Evolutionary conservation across 2,888 invertebrate species (phyloP), one percentile per base, ranked within the genome.

Genomic region (Drosophila rubida): DNA sequence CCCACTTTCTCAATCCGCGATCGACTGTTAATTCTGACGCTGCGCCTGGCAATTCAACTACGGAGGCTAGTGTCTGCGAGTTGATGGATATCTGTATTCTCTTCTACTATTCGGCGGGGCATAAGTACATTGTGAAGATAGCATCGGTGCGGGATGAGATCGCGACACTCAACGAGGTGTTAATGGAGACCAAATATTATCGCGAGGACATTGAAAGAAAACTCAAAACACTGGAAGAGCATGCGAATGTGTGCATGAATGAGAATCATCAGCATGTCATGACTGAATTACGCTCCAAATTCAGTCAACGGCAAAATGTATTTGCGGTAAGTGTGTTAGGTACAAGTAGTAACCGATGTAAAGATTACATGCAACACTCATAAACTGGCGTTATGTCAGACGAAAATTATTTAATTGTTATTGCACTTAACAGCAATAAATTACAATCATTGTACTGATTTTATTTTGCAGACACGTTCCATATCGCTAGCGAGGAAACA

Each of bases 401-500:
- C 19, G 19, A 19, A 19, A 3, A 19, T 19, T 19, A 19, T 3
- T 19, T 19, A 19, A 19, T 19, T 19, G 3, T 19, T 19, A 19
- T 19, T 19, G n/a, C n/a, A n/a, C n/a, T n/a, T n/a, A n/a, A n/a
- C n/a, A n/a, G n/a, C n/a, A n/a, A n/a, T n/a, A n/a, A 19, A 19
- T 3, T 19, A 19, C 3, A 19, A 19, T 7, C 6, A 25, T 7
- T 7, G 25, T 25, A 25, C 6, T 25, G 25, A 6, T 32, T 32
- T 1, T 32, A n/a, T 32, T 11, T n/a, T n/a, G 11, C 32, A 92
- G 92, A 90, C 91, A 71, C 91, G 92, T 80, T 92, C 95, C 2
- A 93, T 93, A 9, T 94, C 95, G 64, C 93, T 94, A 81, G 93
- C 94, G 0, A 92, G 95, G 35, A 94, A 95, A 75, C 94, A 95